A percentile compares a stretch with the other conserved stretches of the same genome.
These are phyloP conservation scores for Petromus typicus DNA, from an alignment of 2,113 vertebrate species.

Conservation along the genomic window DNA sequence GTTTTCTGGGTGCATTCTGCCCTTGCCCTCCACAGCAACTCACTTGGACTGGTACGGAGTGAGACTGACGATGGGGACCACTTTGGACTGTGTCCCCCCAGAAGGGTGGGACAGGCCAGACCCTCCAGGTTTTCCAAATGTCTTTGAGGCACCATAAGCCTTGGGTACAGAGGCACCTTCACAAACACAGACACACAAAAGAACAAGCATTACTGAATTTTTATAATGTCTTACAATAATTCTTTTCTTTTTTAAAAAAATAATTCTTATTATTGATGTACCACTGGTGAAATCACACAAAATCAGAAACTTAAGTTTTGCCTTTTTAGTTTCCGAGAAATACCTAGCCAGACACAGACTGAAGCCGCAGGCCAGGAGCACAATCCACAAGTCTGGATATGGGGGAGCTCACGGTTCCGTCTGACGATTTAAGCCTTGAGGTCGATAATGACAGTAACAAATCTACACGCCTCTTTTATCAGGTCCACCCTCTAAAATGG, in stretches of 20 bases:
- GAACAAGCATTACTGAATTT: slow-evolving; percentile 1
- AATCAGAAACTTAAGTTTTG: not conserved
- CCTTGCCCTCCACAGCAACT: slow-evolving; percentile 77
- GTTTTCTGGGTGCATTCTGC: not conserved
- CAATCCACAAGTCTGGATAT: not conserved
- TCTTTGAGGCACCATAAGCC: slow-evolving; percentile 86
- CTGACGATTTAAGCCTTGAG: not conserved
- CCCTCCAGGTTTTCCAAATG: slow-evolving; percentile 87
- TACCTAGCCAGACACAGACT: not conserved
- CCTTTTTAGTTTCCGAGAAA: not conserved
- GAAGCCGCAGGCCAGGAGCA: not conserved
- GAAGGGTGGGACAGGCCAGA: slow-evolving; percentile 85
- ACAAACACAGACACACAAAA: slow-evolving; percentile 58
- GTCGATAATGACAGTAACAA: not conserved
- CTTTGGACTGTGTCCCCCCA: slow-evolving; percentile 91
- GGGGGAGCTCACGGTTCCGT: not conserved
- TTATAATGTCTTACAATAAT: not conserved
- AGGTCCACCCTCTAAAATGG: not conserved
- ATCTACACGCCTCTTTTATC: not conserved
- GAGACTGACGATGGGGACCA: slow-evolving; percentile 96
- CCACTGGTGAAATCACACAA: not conserved
- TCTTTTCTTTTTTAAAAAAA: not conserved
- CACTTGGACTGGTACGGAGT: slow-evolving; percentile 99
- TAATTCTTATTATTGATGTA: slow-evolving; percentile 22
- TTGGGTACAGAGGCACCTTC: slow-evolving; percentile 83